A percentile compares a stretch with the other conserved stretches of the same genome.
phyloP scores from a whole-genome alignment of 2,888 invertebrate species.

The Agriopis aurantiaria region DNA sequence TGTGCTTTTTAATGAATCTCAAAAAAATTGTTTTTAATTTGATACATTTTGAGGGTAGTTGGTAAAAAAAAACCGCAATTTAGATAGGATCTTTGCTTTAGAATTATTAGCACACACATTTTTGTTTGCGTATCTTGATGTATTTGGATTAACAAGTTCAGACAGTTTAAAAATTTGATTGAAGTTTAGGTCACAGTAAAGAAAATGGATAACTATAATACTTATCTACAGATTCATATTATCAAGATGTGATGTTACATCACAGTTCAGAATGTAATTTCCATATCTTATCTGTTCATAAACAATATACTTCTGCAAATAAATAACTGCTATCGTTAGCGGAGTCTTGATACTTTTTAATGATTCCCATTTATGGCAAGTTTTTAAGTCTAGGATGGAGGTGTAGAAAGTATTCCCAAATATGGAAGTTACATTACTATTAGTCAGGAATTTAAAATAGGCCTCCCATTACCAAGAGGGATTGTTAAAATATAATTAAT shows the following conservation, averaged over 20 bases:
- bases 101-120: constrained; percentile 10
- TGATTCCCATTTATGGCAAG: background rate
- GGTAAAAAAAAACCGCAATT: background rate
- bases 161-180: constrained; percentile 1
- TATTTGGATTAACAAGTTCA: background rate
- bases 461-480: constrained; percentile 76
- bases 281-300: constrained; percentile 59
- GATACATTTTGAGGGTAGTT: background rate
- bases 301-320: constrained; percentile 15
- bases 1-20: background rate
- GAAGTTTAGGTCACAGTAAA: background rate
- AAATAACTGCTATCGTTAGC: constrained; percentile 1
- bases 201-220: background rate
- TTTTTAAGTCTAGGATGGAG: constrained; percentile 50
- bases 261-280: constrained; percentile 60
- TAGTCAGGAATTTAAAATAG: constrained; percentile 34
- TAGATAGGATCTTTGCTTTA: background rate
- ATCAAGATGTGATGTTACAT: constrained; percentile 1
- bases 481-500: constrained; percentile 59
- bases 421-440: constrained; percentile 73
- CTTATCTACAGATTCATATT: constrained; percentile 5
- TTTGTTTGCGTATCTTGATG: constrained; percentile 13
- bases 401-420: constrained; percentile 44
- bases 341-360: constrained; percentile 1
- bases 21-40: too few relatives aligned